Percentiles rank a stretch among this genome's conserved stretches.
Evolutionary conservation across 2,888 invertebrate species (phyloP).

Genomic region (Chymomyza amoena): DNA sequence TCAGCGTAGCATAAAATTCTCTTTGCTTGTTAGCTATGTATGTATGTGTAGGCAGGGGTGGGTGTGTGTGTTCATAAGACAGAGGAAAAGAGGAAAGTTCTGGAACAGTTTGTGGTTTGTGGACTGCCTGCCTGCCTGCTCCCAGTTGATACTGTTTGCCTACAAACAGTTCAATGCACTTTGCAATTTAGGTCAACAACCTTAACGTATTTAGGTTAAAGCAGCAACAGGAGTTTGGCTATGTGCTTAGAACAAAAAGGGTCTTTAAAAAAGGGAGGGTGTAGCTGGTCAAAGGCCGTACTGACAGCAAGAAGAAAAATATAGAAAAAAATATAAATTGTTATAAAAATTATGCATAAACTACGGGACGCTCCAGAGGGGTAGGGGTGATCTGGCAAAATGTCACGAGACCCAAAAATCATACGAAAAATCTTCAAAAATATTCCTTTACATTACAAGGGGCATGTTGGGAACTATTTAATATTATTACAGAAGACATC

Average conservation of each 20-base stretch:
- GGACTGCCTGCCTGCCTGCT: background rate
- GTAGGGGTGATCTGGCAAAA: too few species aligned
- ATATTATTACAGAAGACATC: too few species aligned
- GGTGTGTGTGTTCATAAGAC: conserved; percentile 12
- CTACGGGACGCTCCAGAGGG: too few species aligned
- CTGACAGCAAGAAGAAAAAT: too few species aligned
- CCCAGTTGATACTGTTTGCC: conserved; percentile 27
- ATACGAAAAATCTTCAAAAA: too few species aligned
- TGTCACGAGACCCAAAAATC: too few species aligned
- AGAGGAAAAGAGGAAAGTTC: background rate
- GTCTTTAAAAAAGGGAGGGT: background rate
- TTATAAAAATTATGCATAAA: too few species aligned
- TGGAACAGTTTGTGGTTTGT: conserved; percentile 15
- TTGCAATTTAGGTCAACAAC: conserved; percentile 78
- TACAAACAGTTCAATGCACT: conserved; percentile 77
- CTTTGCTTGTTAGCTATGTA: conserved; percentile 21
- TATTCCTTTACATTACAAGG: too few species aligned
- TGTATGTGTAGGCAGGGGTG: conserved; percentile 5
- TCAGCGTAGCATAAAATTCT: conserved; percentile 43
- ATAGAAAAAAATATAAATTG: too few species aligned
- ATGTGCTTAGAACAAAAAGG: background rate
- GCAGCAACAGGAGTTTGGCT: background rate
- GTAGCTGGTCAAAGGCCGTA: background rate
- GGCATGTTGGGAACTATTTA: too few species aligned
- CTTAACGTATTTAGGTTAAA: conserved; percentile 75